Base-by-base conservation (phyloP, 2,797 vertebrate species). In the Cyprinodon diabolis region DNA sequence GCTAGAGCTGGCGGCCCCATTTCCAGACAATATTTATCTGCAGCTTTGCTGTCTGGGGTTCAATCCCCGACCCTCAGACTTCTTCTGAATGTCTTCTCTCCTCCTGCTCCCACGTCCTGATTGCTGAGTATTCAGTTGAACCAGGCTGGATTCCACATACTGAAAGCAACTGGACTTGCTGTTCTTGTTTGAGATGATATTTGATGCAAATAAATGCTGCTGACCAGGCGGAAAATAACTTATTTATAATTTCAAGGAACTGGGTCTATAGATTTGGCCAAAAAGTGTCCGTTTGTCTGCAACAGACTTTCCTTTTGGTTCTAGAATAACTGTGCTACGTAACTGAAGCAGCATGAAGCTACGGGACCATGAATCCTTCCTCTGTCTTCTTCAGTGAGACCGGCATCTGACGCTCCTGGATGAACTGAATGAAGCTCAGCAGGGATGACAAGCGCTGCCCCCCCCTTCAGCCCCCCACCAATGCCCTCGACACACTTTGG, bases 401-500 rank as follows among this genome's bases (percentile, higher is more conserved):
- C 88, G 91, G 83, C 90, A 89, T 87, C 89, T 89, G 91, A 91
- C 78, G 82, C 79, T 55, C 81, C 79, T 43, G 56, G 85, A 90
- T 91, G 72, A 11, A 67, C 62, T 78, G 75, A 81, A 71, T 92
- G 90, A 94, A 71, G 86, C 82, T 92, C 87, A 93, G 83, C 54
- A 21, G 73, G 88, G 82, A 79, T 94, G 94, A 93, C 93, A 94
- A 87, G 90, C 66, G 49, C 83, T 75, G 51, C 83, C 81, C 83
- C 81, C 81, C 89, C 90, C 86, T 82, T 90, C 86, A 86, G 86
- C 85, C 73, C 48, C 25, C 86, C 67, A 67, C 81, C 58, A 66
- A 84, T 81, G 91, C 87, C 90, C 87, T 90, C 84, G 77, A 93
- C 93, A 92, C 91, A 90, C 79, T 88, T 88, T 79, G 81, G 80